phyloP scores from a whole-genome alignment of 2,113 vertebrate species.

The Nestor notabilis region DNA sequence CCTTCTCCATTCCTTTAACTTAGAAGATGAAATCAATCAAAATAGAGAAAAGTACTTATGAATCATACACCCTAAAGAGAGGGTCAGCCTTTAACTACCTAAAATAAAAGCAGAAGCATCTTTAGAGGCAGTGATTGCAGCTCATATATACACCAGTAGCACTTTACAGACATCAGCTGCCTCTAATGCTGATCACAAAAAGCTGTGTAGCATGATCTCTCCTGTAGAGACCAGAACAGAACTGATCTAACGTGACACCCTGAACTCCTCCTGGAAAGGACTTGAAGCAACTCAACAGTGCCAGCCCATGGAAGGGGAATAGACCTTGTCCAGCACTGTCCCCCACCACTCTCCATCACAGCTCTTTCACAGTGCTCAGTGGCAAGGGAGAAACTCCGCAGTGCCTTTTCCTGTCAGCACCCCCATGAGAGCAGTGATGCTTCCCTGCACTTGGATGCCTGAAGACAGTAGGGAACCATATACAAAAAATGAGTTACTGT shows the following conservation, averaged over 20 bases:
- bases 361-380: not conserved
- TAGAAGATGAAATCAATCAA: not conserved
- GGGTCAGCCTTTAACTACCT: not conserved
- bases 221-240: not conserved
- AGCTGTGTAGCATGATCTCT: not conserved
- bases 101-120: not conserved
- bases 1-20: not conserved
- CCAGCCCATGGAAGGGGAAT: not conserved
- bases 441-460: not conserved
- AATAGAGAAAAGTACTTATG: not conserved
- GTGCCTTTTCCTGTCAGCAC: not conserved
- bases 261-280: fast-evolving
- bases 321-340: not conserved
- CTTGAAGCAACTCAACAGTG: not conserved
- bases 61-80: not conserved
- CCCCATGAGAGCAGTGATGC: fast-evolving
- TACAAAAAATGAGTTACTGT: not conserved
- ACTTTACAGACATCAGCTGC: not conserved
- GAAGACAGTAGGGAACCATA: not conserved
- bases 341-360: fast-evolving
- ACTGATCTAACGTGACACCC: not conserved
- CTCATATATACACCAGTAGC: not conserved
- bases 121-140: not conserved
- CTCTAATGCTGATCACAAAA: not conserved
- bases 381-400: not conserved